Evolutionary conservation across 2,797 vertebrate genomes (phyloP).

Genomic region (Lerista edwardsae): DNA sequence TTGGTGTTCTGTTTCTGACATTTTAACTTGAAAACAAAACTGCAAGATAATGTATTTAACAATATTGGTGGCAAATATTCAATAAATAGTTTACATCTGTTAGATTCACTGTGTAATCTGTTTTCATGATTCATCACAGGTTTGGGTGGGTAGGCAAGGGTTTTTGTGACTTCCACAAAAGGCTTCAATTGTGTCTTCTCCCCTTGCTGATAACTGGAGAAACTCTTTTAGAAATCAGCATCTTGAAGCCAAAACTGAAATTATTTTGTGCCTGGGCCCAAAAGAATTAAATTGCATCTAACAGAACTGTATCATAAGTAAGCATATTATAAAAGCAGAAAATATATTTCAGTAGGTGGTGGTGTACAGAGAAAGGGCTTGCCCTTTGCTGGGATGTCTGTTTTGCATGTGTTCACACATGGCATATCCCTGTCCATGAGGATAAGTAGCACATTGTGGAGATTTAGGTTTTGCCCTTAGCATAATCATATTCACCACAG

Average conservation of each 20-base stretch:
- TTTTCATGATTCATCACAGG: slow-evolving; percentile 40
- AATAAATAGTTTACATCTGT: slow-evolving; percentile 97
- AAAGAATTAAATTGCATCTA: background rate
- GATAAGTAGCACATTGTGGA: background rate
- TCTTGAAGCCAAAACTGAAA: background rate
- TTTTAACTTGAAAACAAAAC: slow-evolving; percentile 90
- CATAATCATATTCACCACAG: too few species aligned
- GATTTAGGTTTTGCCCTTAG: background rate
- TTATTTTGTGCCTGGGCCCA: background rate
- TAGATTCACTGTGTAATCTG: slow-evolving; percentile 70
- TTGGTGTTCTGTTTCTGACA: slow-evolving; percentile 91
- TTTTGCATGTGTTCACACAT: too few species aligned
- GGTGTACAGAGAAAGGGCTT: too few species aligned
- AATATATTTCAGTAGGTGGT: too few species aligned
- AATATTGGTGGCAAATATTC: slow-evolving; percentile 97
- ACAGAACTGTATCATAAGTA: too few species aligned
- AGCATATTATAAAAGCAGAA: too few species aligned
- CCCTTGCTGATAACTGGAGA: background rate
- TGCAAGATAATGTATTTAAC: slow-evolving; percentile 98
- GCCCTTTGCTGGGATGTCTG: too few species aligned
- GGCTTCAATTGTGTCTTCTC: background rate
- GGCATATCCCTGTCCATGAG: too few species aligned
- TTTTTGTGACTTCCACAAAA: background rate
- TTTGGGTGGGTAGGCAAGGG: slow-evolving; percentile 30
- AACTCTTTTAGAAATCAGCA: background rate